Base-by-base conservation (phyloP, 2,888 invertebrate genomes). In the Lithophane socia region DNA sequence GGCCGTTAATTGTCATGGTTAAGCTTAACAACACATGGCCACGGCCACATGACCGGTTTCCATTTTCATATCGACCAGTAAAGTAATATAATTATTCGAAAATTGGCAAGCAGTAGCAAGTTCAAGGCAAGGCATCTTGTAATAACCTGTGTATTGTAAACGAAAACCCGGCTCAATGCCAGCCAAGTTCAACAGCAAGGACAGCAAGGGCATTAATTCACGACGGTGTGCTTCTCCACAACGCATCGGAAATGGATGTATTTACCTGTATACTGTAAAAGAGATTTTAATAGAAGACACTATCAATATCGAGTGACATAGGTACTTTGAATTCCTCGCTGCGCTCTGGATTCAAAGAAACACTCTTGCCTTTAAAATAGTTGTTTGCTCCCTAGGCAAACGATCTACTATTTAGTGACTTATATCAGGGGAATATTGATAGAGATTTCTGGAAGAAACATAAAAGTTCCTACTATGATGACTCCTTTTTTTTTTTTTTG, bases 131-230 rank as follows among this genome's bases (percentile, higher is more conserved):
- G 67, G 37, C 83, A 29, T 66, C 65, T 73, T 47, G 71, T 80
- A 56, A 75, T 80, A 81, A 65, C 56, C 52, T 18, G 67, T 66
- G 66, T 21, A 52, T 64, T 77, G 82, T 82, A 54, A 72, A 54
- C 73, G 58, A 79, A 67, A 64, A 71, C 61, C 61, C 37, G 66
- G 18, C 71, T 76, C 83, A 73, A 83, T 83, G 74, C 74, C 64
- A 79, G 73, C 70, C 78, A 83, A 85, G 88, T 87, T 86, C 88
- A 85, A 65, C 52, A 77, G 66, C 79, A 82, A 80, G 76, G 44
- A 81, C 58, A 69, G 18, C 87, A 73, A 82, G 88, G 79, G 24
- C 80, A n/a, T 65, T 37, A 60, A 63, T 75, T 54, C 37, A 47
- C 16, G 42, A 49, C 37, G 56, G 44, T 18, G 86, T 42, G 73